Percentiles rank a stretch among this genome's conserved stretches.
Conservation (phyloP, 2,113 vertebrate species). For the Alces alces region DNA sequence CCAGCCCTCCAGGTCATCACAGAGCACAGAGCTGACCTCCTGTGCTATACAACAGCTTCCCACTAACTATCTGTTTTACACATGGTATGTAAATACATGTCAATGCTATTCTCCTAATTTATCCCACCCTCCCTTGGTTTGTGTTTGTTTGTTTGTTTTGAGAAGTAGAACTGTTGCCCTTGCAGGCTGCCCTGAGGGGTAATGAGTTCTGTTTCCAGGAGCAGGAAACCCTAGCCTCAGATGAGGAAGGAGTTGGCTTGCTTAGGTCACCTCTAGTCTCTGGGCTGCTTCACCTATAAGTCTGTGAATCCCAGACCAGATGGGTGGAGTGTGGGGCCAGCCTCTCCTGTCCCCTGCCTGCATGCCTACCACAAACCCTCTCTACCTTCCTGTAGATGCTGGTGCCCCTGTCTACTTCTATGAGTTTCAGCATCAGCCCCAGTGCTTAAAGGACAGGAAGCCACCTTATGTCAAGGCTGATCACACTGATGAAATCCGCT, state of each 20-base stretch:
- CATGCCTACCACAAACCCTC: not conserved
- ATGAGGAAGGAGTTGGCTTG: not conserved
- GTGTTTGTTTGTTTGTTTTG: not conserved
- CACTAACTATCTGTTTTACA: not conserved
- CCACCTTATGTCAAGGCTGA: conserved; percentile 87
- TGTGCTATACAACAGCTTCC: not conserved
- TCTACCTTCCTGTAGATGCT: conserved; percentile 75
- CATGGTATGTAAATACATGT: not conserved
- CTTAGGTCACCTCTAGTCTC: not conserved
- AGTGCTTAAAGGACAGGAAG: conserved; percentile 43
- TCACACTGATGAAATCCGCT: conserved; percentile 85
- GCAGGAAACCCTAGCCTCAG: not conserved
- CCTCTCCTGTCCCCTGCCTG: accelerated
- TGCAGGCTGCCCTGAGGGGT: not conserved
- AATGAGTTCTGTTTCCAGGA: not conserved
- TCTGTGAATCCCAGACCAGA: not conserved
- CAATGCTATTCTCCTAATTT: not conserved
- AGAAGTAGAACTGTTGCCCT: not conserved
- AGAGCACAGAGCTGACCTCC: not conserved
- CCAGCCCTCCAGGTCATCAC: not conserved
- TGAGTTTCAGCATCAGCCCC: conserved; percentile 85
- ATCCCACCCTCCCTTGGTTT: not conserved
- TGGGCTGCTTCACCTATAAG: not conserved
- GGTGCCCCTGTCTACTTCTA: conserved; percentile 89
- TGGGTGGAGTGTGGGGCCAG: not conserved